Evolutionary conservation across 2,113 vertebrate genomes (phyloP).

Genomic region (Epinephelus cyanopodus): DNA sequence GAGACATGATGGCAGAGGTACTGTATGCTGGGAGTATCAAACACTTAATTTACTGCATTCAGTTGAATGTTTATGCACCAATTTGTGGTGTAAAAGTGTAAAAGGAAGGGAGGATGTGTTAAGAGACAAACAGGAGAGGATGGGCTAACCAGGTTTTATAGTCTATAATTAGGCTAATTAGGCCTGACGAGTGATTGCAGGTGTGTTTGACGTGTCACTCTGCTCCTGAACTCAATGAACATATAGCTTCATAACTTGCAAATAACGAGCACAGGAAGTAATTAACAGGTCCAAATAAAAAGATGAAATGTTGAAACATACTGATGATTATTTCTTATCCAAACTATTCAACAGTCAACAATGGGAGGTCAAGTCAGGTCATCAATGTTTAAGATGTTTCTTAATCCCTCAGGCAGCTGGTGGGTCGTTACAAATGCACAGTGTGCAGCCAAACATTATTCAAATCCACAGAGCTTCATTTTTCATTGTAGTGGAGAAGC

Average conservation of each 20-base stretch:
- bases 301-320: not conserved
- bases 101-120: not conserved
- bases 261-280: not conserved
- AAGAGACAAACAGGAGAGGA: not conserved
- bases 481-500: not conserved
- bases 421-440: not conserved
- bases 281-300: not conserved
- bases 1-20: no score
- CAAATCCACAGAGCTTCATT: not conserved
- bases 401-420: not conserved
- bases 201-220: no score
- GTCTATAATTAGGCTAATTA: no score
- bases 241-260: not conserved
- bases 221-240: not conserved
- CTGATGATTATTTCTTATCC: not conserved
- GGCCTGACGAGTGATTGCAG: no score
- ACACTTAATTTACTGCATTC: no score
- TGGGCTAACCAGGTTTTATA: not conserved
- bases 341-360: not conserved
- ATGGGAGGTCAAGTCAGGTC: not conserved
- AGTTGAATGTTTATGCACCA: no score
- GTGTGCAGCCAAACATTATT: not conserved
- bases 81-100: no score
- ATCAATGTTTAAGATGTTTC: not conserved
- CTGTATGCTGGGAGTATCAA: no score